phyloP scores from a whole-genome alignment of 2,888 invertebrate species.

The Xanthia icteritia region DNA sequence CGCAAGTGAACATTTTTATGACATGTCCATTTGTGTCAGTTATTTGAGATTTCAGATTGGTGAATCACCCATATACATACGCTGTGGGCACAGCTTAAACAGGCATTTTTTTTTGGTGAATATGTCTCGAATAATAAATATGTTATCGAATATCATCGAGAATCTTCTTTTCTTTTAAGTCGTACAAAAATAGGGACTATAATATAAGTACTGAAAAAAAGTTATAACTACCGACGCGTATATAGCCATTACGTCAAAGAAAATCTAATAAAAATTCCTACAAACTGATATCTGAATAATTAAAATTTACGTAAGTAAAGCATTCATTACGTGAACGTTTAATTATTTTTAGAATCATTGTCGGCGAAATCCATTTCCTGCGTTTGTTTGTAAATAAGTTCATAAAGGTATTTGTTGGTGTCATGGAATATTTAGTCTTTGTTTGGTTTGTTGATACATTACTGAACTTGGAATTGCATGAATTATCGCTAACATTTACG shows the following conservation, averaged over 20 bases:
- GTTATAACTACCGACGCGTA: neutral
- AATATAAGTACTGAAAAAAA: neutral
- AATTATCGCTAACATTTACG: neutral
- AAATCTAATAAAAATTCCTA: constrained; percentile 12
- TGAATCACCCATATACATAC: neutral
- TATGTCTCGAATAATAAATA: too few species aligned
- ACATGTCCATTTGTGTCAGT: neutral
- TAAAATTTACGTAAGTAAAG: constrained; percentile 29
- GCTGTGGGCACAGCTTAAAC: neutral
- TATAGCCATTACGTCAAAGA: neutral
- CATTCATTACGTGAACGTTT: constrained; percentile 40
- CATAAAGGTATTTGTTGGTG: constrained; percentile 23
- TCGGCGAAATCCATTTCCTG: constrained; percentile 65
- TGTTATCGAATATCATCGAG: too few species aligned
- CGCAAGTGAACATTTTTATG: neutral
- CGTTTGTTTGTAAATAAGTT: constrained; percentile 65
- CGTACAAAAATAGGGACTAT: neutral
- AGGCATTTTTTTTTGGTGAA: neutral
- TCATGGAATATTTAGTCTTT: constrained; percentile 38
- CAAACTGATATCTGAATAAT: constrained; percentile 21
- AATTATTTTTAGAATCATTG: constrained; percentile 46
- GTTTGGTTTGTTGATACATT: constrained; percentile 42
- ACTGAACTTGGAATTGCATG: constrained; percentile 19
- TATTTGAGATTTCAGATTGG: neutral
- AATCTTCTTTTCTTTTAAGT: neutral